phyloP scores from a whole-genome alignment of 2,797 vertebrate species.

The Miopithecus talapoin region DNA sequence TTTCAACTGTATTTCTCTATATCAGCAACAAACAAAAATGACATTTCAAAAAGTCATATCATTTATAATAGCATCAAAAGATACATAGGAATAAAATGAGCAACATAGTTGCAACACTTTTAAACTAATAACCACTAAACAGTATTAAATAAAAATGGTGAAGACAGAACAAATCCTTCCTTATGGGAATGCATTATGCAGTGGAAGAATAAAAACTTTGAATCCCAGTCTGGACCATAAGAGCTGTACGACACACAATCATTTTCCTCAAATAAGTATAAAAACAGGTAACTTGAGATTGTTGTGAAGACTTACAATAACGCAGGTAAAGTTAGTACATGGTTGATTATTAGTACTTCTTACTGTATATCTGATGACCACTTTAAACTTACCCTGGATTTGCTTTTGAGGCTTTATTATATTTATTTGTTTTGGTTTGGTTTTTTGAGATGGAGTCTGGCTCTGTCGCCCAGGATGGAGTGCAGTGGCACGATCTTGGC shows the following conservation, averaged over 20 bases:
- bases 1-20: background rate
- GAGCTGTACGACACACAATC: background rate
- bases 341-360: background rate
- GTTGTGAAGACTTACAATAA: background rate
- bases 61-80: background rate
- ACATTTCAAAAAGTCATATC: background rate
- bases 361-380: background rate
- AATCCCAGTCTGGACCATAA: background rate
- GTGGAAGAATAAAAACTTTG: background rate
- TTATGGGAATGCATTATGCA: background rate
- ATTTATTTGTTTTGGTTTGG: background rate
- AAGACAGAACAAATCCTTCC: background rate
- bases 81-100: background rate
- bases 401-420: background rate
- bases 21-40: background rate
- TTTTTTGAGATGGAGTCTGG: no score
- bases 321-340: background rate
- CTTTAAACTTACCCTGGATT: background rate
- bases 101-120: background rate
- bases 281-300: background rate
- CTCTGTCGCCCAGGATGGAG: no score
- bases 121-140: background rate
- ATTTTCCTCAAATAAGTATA: background rate
- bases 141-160: background rate
- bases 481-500: no score